Conservation (phyloP, 2,888 invertebrate species). For the Ormyrus rosae region DNA sequence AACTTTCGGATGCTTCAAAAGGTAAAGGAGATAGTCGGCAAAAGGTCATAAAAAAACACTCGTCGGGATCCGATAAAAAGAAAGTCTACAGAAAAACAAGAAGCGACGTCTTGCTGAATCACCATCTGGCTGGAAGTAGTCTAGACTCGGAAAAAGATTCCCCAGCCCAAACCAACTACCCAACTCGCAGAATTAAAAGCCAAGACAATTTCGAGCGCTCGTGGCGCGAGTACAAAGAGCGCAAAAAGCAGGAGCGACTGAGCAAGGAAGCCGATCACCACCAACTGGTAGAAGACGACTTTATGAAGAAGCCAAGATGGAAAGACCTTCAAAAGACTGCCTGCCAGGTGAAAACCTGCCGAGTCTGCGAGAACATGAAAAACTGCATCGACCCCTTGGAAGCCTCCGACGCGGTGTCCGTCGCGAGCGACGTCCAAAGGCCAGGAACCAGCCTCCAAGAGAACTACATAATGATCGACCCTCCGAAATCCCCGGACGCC, state of each 20-base stretch:
- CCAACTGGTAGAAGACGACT: slow-evolving; percentile 63
- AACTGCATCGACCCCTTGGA: slow-evolving; percentile 58
- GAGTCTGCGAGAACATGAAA: slow-evolving; percentile 58
- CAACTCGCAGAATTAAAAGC: slow-evolving; percentile 61
- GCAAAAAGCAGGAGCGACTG: slow-evolving; percentile 64
- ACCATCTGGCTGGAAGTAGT: slow-evolving; percentile 51
- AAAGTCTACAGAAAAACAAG: slow-evolving; percentile 68
- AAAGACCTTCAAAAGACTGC: slow-evolving; percentile 62
- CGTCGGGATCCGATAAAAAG: slow-evolving; percentile 62
- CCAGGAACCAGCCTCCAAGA: slow-evolving; percentile 68
- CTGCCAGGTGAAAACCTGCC: slow-evolving; percentile 62
- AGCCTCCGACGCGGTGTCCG: not conserved
- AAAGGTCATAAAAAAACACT: slow-evolving; percentile 58
- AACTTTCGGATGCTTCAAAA: slow-evolving; percentile 7
- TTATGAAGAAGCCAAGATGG: slow-evolving; percentile 68
- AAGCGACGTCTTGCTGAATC: slow-evolving; percentile 65
- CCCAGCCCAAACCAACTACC: slow-evolving; percentile 25
- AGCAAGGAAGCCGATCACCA: slow-evolving; percentile 57
- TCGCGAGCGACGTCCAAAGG: slow-evolving; percentile 37
- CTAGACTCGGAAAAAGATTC: slow-evolving; percentile 62
- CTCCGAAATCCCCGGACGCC: not conserved
- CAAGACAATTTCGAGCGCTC: slow-evolving; percentile 67
- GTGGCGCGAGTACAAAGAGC: slow-evolving; percentile 70
- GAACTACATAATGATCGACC: slow-evolving; percentile 68
- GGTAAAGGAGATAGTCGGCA: slow-evolving; percentile 27